A percentile compares a stretch with the other conserved stretches of the same genome.
These are phyloP conservation scores for Diplodus sargus DNA, from an alignment of 2,797 vertebrate species.

Conservation along the genomic window DNA sequence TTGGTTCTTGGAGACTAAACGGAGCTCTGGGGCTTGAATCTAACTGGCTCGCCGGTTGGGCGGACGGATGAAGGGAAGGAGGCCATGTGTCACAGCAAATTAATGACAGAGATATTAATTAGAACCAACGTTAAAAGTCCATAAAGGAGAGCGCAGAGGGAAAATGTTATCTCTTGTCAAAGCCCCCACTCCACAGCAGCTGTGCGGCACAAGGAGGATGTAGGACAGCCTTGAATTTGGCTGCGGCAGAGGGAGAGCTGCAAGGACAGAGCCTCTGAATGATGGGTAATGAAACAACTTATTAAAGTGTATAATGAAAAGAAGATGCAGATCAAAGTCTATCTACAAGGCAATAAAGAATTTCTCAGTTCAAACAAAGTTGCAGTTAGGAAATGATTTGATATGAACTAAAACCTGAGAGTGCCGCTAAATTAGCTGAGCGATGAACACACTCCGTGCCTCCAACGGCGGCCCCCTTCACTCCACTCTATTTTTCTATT, in stretches of 20 bases:
- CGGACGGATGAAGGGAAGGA: conserved; percentile 49
- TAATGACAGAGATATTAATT: conserved; percentile 84
- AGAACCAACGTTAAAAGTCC: conserved; percentile 80
- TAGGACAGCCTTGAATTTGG: conserved; percentile 72
- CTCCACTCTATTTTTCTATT: conserved; percentile 32
- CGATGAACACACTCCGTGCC: conserved; percentile 34
- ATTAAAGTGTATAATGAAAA: conserved; percentile 47
- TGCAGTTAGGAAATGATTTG: conserved; percentile 30
- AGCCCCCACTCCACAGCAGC: conserved; percentile 39
- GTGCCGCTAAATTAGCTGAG: conserved; percentile 35
- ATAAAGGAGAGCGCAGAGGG: conserved; percentile 73
- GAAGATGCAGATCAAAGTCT: conserved; percentile 46
- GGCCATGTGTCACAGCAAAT: conserved; percentile 80
- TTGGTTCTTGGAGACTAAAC: conserved; percentile 53
- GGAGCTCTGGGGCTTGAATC: conserved; percentile 57
- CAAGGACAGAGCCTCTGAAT: conserved; percentile 24
- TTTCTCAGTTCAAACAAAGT: conserved; percentile 33
- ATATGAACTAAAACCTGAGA: conserved; percentile 39
- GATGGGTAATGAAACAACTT: conserved; percentile 45
- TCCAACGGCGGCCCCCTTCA: conserved; percentile 29
- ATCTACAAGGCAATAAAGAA: conserved; percentile 34
- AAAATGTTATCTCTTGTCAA: conserved; percentile 71
- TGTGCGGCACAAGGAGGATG: conserved; percentile 55
- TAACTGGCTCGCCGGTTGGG: conserved; percentile 49
- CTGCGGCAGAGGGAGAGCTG: conserved; percentile 31